Evolutionary conservation across 2,888 invertebrate species (phyloP), one percentile per base, ranked within the genome.

Genomic region (Acronicta psi): DNA sequence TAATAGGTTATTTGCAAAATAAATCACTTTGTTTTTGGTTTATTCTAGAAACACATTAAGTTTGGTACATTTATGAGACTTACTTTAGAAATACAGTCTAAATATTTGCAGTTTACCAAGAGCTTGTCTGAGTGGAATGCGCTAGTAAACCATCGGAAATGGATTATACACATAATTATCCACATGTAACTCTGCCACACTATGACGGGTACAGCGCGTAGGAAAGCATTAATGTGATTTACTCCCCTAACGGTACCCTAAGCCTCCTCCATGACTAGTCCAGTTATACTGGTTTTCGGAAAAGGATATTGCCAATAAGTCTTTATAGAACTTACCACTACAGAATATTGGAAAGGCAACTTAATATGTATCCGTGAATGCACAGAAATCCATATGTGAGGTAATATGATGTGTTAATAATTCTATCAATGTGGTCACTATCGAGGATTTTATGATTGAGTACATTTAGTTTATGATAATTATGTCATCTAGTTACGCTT

Each of bases 201-300:
- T 73, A 75, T 75, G 79, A 78, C 77, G 69, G 75, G 72, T 75
- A 73, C 75, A 76, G 65, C 70, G 74, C 69, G 74, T 74, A 78
- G 82, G 80, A 79, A 81, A 78, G 73, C 79, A 79, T 81, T 83
- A 81, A 84, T 82, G 80, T 84, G 85, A 86, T 86, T 85, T 85
- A 86, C 83, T 79, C 74, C 50, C 71, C 75, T 81, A 83, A 80
- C 80, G 80, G 82, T 72, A 83, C 73, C 59, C 60, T 20, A 61
- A 61, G 68, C 51, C 25, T 41, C 50, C 46, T 71, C 68, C 74
- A 62, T 67, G 69, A 59, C 73, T 65, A 59, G 75, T 63, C 70
- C 59, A 69, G 75, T 70, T 67, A 71, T 66, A 75, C 74, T 66
- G 69, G 69, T 71, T 61, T 66, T 58, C 64, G 59, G 76, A 65